Evolutionary conservation across 2,888 invertebrate genomes (phyloP).

Genomic region (Athalia rosae): DNA sequence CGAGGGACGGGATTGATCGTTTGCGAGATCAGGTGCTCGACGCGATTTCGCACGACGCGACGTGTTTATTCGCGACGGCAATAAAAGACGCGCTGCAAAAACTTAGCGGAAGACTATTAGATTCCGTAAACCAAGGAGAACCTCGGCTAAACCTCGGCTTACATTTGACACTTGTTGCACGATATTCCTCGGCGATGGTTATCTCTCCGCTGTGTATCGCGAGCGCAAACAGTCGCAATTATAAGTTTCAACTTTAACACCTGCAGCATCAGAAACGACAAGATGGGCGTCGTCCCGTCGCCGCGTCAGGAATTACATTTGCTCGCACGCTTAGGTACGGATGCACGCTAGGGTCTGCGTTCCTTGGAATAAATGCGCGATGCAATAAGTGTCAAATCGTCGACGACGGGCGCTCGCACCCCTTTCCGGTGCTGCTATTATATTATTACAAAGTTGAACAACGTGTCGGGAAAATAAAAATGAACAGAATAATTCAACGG

Average conservation of each 20-base stretch:
- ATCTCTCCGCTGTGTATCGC: constrained; percentile 4
- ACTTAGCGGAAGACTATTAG: neutral
- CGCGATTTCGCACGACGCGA: neutral
- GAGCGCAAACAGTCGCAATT: neutral
- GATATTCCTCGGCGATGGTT: constrained; percentile 24
- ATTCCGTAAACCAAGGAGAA: neutral
- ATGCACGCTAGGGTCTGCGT: too few species aligned
- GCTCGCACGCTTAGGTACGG: too few species aligned
- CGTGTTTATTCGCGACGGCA: neutral
- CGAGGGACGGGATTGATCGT: too few species aligned
- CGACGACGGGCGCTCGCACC: too few species aligned
- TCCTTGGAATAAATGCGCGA: too few species aligned
- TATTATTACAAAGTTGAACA: too few species aligned
- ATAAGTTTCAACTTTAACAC: constrained; percentile 2
- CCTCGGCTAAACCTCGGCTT: constrained; percentile 17
- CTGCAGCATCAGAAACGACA: neutral
- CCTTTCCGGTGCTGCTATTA: too few species aligned
- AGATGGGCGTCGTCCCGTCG: too few species aligned
- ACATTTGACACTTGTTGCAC: constrained; percentile 39
- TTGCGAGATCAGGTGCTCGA: neutral
- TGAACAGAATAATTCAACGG: too few species aligned
- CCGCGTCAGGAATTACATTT: too few species aligned
- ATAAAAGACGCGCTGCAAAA: neutral
- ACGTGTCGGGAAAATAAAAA: too few species aligned
- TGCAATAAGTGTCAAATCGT: too few species aligned